phyloP scores from a whole-genome alignment of 2,797 vertebrate species.

The Cygnus olor region DNA sequence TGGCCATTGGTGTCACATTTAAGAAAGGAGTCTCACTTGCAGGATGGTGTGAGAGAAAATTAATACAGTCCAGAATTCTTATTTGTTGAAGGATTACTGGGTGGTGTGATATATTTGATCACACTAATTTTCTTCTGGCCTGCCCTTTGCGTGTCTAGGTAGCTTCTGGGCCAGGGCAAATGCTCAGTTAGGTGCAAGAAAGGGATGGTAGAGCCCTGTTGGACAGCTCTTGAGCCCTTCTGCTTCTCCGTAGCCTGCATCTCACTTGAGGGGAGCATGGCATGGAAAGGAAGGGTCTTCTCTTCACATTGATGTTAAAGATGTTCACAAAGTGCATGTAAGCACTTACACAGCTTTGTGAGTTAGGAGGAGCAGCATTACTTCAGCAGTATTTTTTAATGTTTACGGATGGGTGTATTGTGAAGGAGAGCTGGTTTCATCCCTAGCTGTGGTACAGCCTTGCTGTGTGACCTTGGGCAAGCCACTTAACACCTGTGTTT shows the following conservation, averaged over 20 bases:
- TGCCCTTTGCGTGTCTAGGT: not conserved
- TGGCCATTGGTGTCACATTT: not conserved
- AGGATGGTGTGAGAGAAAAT: not conserved
- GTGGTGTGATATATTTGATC: not conserved
- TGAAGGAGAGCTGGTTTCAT: not conserved
- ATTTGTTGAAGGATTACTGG: not conserved
- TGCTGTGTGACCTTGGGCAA: slow-evolving; percentile 37
- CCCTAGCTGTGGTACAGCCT: not conserved
- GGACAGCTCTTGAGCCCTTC: not conserved
- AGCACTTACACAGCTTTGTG: not conserved
- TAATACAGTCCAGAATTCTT: not conserved
- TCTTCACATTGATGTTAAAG: not conserved
- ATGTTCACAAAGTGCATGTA: not conserved
- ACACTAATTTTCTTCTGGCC: not conserved
- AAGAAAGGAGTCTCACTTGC: not conserved
- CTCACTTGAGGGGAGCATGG: not conserved
- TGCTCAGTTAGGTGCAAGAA: not conserved
- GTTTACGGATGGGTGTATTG: not conserved
- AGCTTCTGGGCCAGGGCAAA: not conserved
- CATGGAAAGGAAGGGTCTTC: not conserved
- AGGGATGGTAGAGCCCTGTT: not conserved
- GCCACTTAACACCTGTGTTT: slow-evolving; percentile 21
- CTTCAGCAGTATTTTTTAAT: not conserved
- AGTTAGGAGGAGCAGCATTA: not conserved
- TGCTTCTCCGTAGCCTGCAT: not conserved